Conservation (phyloP, 2,888 invertebrate species). For the Biston betularia region DNA sequence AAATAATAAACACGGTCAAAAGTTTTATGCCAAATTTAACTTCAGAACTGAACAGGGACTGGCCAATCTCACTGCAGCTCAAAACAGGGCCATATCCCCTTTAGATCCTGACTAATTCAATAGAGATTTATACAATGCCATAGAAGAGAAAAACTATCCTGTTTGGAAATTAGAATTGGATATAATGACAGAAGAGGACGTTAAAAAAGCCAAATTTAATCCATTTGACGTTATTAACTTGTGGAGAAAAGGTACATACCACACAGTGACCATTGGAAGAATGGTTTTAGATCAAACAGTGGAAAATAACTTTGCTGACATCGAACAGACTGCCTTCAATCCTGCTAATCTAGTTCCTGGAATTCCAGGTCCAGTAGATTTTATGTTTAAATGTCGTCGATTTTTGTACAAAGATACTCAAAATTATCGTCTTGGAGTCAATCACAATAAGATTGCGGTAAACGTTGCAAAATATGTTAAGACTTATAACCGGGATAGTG, state of each 20-base stretch:
- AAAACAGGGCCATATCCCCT: constrained; percentile 87
- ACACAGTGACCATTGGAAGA: constrained; percentile 61
- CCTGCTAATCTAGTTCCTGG: constrained; percentile 67
- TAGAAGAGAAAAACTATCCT: constrained; percentile 50
- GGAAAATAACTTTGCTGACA: constrained; percentile 78
- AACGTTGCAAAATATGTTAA: constrained; percentile 52
- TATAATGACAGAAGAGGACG: constrained; percentile 58
- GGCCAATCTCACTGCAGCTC: constrained; percentile 88
- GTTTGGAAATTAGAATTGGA: constrained; percentile 70
- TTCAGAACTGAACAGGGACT: constrained; percentile 95
- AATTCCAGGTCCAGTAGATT: constrained; percentile 82
- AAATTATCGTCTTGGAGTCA: constrained; percentile 56
- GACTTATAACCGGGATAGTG: constrained; percentile 56
- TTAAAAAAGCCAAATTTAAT: constrained; percentile 61
- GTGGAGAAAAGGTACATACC: constrained; percentile 71
- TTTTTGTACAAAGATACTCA: constrained; percentile 86
- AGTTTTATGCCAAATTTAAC: constrained; percentile 94
- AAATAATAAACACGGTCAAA: constrained; percentile 89
- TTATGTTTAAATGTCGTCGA: constrained; percentile 79
- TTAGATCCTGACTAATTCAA: constrained; percentile 94
- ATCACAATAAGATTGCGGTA: constrained; percentile 54
- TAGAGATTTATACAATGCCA: constrained; percentile 89
- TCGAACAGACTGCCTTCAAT: constrained; percentile 83
- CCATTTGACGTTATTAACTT: constrained; percentile 67
- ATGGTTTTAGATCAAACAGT: constrained; percentile 61